A percentile compares a stretch with the other conserved stretches of the same genome.
phyloP scores from a whole-genome alignment of 2,797 vertebrate genomes.

The Vultur gryphus region DNA sequence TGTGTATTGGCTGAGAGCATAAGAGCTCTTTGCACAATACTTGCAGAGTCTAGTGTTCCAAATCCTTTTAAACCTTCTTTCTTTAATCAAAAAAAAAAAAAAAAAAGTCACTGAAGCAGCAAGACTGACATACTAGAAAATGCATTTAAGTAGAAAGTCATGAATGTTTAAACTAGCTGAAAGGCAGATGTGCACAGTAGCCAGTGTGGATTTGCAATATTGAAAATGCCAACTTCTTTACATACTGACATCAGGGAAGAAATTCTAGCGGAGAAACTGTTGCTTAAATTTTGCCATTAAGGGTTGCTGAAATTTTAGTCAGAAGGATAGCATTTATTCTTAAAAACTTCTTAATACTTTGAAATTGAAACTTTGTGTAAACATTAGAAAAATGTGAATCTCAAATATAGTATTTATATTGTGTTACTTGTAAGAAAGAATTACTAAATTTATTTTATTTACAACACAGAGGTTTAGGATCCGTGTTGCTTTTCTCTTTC shows the following conservation, averaged over 20 bases:
- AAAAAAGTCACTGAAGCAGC: slow-evolving; percentile 36
- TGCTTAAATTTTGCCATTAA: not conserved
- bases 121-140: slow-evolving; percentile 50
- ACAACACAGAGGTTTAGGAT: not conserved
- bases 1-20: not conserved
- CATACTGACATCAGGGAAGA: not conserved
- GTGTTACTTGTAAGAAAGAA: not conserved
- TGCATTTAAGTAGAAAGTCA: slow-evolving; percentile 59
- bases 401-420: not conserved
- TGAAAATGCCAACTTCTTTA: slow-evolving; percentile 38
- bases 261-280: not conserved
- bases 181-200: slow-evolving; percentile 50
- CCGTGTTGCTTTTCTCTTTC: not conserved
- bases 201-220: slow-evolving; percentile 30
- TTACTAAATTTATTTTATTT: not conserved
- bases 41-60: not conserved
- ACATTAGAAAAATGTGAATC: not conserved
- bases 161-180: slow-evolving; percentile 73
- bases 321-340: not conserved
- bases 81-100: slow-evolving; percentile 17
- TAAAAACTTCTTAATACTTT: not conserved
- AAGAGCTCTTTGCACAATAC: not conserved
- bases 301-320: not conserved
- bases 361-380: not conserved
- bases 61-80: slow-evolving; percentile 38